Base-by-base conservation (phyloP, 2,888 invertebrate species). In the Epirrhoe tristata region DNA sequence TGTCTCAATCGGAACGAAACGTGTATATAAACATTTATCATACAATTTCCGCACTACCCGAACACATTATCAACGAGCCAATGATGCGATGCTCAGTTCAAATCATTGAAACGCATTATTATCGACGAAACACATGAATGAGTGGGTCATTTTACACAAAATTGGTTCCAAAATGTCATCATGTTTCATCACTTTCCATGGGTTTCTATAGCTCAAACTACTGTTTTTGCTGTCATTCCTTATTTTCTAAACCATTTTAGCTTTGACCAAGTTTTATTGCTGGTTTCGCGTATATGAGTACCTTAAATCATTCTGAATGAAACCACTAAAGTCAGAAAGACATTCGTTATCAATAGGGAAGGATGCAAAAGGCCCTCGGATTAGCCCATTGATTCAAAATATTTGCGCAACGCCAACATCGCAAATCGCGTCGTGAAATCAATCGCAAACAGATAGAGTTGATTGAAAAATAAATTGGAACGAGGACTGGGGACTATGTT, bases 381-480 rank as follows among this genome's bases (percentile, higher is more conserved):
- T 63, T 52, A 67, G 62, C 55, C 62, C 14, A 63, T 58, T 32
- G 8, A 17, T 57, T 57, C 54, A 36, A 50, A 58, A 51, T 56
- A 59, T 66, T 61, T 66, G 66, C 54, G n/a, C 12, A n/a, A 5
- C 8, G 17, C 16, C 43, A 61, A 54, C 46, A 57, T 32, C 24
- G 58, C 32, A 36, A 55, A 58, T 65, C 55, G 36, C 46, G 39
- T 10, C 48, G 46, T 66, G 64, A 60, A 68, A 67, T 69, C 63
- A 61, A 75, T 70, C 36, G 64, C 69, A 81, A 78, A 78, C 74
- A 74, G 69, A 68, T 67, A 60, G 69, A 65, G 73, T 79, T 80
- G 82, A 86, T 85, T 82, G 83, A 74, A 82, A 82, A 84, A 83
- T 84, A 84, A 84, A 87, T 86, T 82, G 82, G 69, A 80, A 55